These are phyloP conservation scores for Echeneis naucrates DNA, from an alignment of 2,797 vertebrate species.

Conservation along the genomic window DNA sequence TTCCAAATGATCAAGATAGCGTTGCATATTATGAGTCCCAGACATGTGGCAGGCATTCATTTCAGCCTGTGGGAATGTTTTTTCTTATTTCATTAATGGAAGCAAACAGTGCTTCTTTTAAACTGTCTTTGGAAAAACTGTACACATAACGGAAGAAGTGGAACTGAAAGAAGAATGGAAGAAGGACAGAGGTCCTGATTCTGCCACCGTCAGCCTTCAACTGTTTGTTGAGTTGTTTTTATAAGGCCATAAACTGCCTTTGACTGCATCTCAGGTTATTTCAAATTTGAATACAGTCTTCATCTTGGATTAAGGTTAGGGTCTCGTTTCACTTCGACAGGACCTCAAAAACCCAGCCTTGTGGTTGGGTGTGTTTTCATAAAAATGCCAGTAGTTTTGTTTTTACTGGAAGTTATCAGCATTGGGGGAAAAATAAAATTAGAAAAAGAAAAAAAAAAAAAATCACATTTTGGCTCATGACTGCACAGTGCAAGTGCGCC, in stretches of 20 bases:
- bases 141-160: conserved; percentile 16
- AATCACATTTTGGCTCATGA: conserved; percentile 32
- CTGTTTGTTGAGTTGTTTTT: conserved; percentile 5
- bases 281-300: conserved; percentile 25
- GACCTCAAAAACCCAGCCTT: conserved; percentile 15
- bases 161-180: background rate
- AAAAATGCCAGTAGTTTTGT: conserved; percentile 18
- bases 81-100: conserved; percentile 61
- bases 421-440: too few species aligned
- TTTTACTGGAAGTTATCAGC: conserved; percentile 40
- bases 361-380: conserved; percentile 6
- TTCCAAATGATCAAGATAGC: conserved; percentile 53
- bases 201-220: conserved; percentile 21
- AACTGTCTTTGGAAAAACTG: conserved; percentile 60
- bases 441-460: too few species aligned
- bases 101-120: conserved; percentile 64
- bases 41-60: conserved; percentile 78
- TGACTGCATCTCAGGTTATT: background rate
- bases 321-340: conserved; percentile 12
- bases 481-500: conserved; percentile 21
- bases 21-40: conserved; percentile 73
- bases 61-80: conserved; percentile 75
- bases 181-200: conserved; percentile 9
- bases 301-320: too few species aligned
- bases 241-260: background rate